A percentile compares a stretch with the other conserved stretches of the same genome.
Conservation (phyloP, 2,888 invertebrate species). For the Volucella bombylans region DNA sequence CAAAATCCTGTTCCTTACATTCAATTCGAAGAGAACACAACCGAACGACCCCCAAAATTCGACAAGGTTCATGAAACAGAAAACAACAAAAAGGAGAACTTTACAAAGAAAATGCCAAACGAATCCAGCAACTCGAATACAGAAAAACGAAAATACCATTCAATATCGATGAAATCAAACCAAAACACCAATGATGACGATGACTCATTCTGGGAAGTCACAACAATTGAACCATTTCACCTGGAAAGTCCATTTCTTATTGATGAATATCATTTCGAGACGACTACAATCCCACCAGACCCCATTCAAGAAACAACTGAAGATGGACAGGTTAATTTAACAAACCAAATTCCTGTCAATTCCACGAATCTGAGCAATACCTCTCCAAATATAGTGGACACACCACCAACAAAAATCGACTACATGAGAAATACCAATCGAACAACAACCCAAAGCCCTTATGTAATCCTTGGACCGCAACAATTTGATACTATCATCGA, state of each 20-base stretch:
- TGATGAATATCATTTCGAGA: constrained; percentile 27
- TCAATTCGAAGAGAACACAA: too few relatives aligned
- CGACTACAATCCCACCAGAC: constrained; percentile 26
- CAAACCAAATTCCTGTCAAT: constrained; percentile 1
- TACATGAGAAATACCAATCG: constrained; percentile 7
- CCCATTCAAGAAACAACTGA: neutral
- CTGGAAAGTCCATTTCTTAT: constrained; percentile 13
- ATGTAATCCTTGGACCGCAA: constrained; percentile 10
- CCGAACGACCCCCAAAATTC: neutral
- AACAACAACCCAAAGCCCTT: constrained; percentile 34
- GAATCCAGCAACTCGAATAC: neutral
- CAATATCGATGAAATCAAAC: neutral
- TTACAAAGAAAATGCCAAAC: neutral
- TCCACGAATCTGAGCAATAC: constrained; percentile 8
- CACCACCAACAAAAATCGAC: neutral
- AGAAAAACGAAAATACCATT: neutral
- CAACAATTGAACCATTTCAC: constrained; percentile 40
- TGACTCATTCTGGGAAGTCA: constrained; percentile 12
- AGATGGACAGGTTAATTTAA: neutral
- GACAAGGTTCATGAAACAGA: neutral
- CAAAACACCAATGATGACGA: neutral
- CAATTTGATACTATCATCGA: neutral
- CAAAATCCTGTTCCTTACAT: too few relatives aligned
- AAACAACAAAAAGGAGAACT: neutral
- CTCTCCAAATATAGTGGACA: neutral